phyloP scores from a whole-genome alignment of 64 coral and sea anemone species.

The Actinia equina region DNA sequence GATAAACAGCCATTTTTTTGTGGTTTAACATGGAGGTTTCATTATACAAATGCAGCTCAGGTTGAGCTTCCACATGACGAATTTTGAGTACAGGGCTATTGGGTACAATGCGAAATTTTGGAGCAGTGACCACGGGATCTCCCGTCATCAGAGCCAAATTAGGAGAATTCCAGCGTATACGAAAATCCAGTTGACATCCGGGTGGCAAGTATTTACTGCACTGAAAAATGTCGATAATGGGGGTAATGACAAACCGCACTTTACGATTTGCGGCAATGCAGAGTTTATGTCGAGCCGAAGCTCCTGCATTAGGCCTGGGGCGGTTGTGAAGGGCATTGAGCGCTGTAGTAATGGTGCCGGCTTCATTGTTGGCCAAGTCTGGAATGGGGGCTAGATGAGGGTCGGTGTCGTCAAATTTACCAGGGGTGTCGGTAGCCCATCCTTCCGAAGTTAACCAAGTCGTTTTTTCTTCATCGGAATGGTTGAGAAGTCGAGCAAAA shows the following conservation, averaged over 20 bases:
- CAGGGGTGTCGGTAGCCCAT: not conserved
- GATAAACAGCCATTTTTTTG: slow-evolving; percentile 18
- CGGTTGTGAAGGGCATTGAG: not conserved
- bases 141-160: slow-evolving; percentile 8
- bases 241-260: not conserved
- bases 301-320: not conserved
- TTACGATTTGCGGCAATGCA: not conserved
- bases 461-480: slow-evolving; percentile 1
- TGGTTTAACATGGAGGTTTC: not conserved
- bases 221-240: not conserved
- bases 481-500: not conserved
- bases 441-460: slow-evolving; percentile 1
- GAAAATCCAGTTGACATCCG: slow-evolving; percentile 12
- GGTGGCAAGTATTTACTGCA: not conserved
- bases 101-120: not conserved
- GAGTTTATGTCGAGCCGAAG: not conserved
- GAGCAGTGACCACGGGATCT: not conserved
- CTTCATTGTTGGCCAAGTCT: not conserved
- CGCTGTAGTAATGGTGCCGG: not conserved
- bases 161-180: not conserved
- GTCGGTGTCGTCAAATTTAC: slow-evolving; percentile 15
- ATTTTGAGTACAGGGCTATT: slow-evolving; percentile 3
- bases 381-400: slow-evolving; percentile 13
- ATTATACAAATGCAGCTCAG: not conserved
- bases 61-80: not conserved